These are phyloP conservation scores for Epinotia bilunana DNA, from an alignment of 2,888 invertebrate species.

Conservation along the genomic window DNA sequence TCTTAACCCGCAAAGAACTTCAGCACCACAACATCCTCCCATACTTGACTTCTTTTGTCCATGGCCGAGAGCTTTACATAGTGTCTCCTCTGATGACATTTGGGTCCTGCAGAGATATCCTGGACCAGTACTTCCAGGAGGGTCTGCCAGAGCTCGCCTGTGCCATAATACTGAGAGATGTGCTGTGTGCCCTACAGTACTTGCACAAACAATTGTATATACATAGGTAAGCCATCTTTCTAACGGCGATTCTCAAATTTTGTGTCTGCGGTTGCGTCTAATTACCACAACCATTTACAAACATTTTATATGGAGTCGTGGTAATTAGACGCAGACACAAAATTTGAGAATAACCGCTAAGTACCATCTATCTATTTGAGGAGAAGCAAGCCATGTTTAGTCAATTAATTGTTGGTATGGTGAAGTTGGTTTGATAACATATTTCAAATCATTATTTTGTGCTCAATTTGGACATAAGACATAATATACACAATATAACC, in stretches of 20 bases:
- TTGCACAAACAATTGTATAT: conserved; percentile 93
- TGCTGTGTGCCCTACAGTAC: conserved; percentile 92
- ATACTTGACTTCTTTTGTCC: conserved; percentile 90
- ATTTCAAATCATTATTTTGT: neutral
- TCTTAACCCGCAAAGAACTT: conserved; percentile 89
- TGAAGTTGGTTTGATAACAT: neutral
- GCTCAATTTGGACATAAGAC: neutral
- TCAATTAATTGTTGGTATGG: neutral
- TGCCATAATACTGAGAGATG: conserved; percentile 90
- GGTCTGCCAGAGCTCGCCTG: conserved; percentile 94
- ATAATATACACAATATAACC: neutral
- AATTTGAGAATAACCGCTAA: no score
- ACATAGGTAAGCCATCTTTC: conserved; percentile 86
- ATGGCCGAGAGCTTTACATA: conserved; percentile 90
- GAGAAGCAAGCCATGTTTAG: neutral
- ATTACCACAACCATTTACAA: no score
- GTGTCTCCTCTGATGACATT: conserved; percentile 93
- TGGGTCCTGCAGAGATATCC: conserved; percentile 92
- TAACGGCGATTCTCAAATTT: no score
- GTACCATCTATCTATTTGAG: neutral
- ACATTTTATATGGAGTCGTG: no score
- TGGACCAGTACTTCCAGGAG: conserved; percentile 89
- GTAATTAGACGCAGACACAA: no score
- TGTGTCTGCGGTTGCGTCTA: no score
- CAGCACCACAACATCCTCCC: conserved; percentile 92